Percentiles rank a stretch among this genome's conserved stretches.
Conservation (phyloP, 2,797 vertebrate genomes). For the Hippopotamyrus pictus region DNA sequence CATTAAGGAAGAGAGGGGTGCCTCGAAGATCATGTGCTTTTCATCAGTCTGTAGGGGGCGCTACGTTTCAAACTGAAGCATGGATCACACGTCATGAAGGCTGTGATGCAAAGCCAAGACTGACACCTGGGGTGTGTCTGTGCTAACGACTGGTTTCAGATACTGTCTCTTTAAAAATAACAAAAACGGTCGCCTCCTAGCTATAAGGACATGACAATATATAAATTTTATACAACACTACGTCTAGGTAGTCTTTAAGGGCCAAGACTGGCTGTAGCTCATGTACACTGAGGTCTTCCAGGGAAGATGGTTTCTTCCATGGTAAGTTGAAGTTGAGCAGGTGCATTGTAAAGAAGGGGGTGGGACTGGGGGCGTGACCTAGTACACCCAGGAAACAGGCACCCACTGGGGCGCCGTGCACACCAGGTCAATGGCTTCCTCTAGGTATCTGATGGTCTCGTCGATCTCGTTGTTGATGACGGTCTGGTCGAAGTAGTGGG, state of each 20-base stretch:
- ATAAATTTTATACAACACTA: conserved; percentile 78
- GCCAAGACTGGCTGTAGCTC: conserved; percentile 42
- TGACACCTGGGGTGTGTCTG: neutral
- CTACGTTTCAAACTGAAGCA: conserved; percentile 12
- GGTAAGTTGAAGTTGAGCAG: conserved; percentile 51
- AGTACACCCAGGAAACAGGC: conserved; percentile 98
- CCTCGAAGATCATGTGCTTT: conserved; percentile 43
- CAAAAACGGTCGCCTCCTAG: conserved; percentile 77
- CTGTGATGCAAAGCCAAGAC: conserved; percentile 24
- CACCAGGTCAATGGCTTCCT: conserved; percentile 94
- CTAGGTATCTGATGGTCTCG: conserved; percentile 94
- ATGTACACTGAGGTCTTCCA: conserved; percentile 41
- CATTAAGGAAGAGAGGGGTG: conserved; percentile 13
- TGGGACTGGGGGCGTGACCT: conserved; percentile 55
- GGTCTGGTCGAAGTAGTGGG: conserved; percentile 97
- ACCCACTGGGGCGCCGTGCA: conserved; percentile 94
- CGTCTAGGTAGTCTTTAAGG: conserved; percentile 80
- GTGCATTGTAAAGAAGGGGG: conserved; percentile 34
- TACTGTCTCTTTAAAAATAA: conserved; percentile 97
- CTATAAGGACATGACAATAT: conserved; percentile 89
- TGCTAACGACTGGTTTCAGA: conserved; percentile 62
- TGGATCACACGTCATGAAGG: conserved; percentile 28
- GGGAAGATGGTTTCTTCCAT: conserved; percentile 60
- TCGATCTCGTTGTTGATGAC: conserved; percentile 99
- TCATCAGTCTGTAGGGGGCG: conserved; percentile 14